A percentile compares a stretch with the other conserved stretches of the same genome.
Conservation (phyloP, 30 jellyfish, hydroid and myxozoan genomes). For the Haliclystus octoradiatus region DNA sequence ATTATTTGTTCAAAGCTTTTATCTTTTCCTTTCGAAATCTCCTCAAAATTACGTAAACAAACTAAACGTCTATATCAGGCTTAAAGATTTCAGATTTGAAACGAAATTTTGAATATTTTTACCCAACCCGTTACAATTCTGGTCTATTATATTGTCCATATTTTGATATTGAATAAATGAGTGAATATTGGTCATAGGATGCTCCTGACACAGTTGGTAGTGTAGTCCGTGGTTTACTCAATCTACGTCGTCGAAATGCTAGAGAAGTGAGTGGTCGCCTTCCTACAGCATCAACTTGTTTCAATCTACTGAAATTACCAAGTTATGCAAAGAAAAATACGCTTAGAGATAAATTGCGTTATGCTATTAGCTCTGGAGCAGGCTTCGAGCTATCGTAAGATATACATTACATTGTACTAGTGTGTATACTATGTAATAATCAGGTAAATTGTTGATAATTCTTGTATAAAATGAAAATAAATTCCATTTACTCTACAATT, state of each 20-base stretch:
- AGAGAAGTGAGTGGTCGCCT: conserved; percentile 57
- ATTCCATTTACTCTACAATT: no score
- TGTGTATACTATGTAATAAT: no score
- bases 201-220: conserved; percentile 83
- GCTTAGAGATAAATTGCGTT: conserved; percentile 72
- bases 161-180: no score
- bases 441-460: no score
- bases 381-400: conserved; percentile 91
- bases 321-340: conserved; percentile 55
- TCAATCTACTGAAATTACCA: conserved; percentile 80
- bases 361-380: conserved; percentile 89
- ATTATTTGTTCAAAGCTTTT: no score
- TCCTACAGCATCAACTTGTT: conserved; percentile 98
- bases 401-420: no score
- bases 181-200: conserved; percentile 47
- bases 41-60: no score
- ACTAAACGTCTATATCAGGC: no score
- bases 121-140: background rate
- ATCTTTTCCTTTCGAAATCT: no score
- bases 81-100: no score
- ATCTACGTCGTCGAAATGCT: conserved; percentile 76
- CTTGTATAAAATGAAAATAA: no score
- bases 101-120: background rate
- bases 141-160: background rate
- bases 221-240: conserved; percentile 88